Conservation (phyloP, 1,140 invertebrate genomes). For the Chironomus tepperi region DNA sequence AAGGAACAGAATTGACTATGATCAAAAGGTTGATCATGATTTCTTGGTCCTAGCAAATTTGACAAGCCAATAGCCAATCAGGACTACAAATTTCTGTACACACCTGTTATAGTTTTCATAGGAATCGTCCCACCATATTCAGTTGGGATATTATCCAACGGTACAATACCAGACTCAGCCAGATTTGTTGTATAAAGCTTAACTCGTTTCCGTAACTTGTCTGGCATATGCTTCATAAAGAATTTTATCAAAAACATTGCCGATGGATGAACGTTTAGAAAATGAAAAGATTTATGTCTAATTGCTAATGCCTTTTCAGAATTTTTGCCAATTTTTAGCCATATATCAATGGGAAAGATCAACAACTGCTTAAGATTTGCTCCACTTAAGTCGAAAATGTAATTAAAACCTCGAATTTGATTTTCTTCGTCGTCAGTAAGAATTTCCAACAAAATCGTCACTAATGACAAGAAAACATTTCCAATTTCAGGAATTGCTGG, state of each 20-base stretch:
- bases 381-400: neutral
- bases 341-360: neutral
- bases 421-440: neutral
- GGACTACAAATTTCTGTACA: no score
- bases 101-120: neutral
- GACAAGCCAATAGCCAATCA: no score
- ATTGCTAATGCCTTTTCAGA: neutral
- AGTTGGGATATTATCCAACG: neutral
- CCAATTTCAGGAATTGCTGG: neutral
- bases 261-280: neutral
- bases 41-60: no score
- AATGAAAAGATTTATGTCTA: neutral
- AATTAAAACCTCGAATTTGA: constrained; percentile 7
- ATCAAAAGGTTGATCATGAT: no score
- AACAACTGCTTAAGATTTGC: neutral
- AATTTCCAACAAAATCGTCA: neutral
- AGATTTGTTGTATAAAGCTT: neutral
- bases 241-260: neutral
- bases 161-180: neutral
- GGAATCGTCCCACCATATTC: neutral
- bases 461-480: neutral
- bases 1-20: no score
- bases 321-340: neutral
- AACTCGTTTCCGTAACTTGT: neutral
- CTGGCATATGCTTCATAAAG: neutral